phyloP scores from a whole-genome alignment of 2,888 invertebrate genomes.

The Agrotis clavis region DNA sequence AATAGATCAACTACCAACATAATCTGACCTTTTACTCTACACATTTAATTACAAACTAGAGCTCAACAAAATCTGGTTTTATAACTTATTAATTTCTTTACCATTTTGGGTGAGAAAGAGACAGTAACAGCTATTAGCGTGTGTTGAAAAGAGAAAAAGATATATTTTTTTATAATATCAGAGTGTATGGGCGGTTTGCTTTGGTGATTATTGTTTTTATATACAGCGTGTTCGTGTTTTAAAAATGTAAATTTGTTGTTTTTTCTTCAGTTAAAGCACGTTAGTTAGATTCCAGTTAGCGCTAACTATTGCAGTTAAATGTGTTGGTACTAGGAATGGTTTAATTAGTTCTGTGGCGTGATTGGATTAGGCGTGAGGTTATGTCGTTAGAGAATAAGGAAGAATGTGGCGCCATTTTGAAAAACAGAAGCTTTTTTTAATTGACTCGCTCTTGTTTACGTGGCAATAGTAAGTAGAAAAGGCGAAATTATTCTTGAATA shows the following conservation, averaged over 20 bases:
- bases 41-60: constrained; percentile 2
- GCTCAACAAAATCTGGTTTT: constrained; percentile 71
- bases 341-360: constrained; percentile 28
- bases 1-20: constrained; percentile 50
- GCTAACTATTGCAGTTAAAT: constrained; percentile 18
- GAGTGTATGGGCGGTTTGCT: constrained; percentile 80
- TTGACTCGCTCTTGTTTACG: too few species aligned
- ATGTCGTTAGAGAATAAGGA: background rate
- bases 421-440: background rate
- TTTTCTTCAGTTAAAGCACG: constrained; percentile 11
- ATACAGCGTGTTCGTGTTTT: constrained; percentile 72
- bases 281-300: constrained; percentile 24
- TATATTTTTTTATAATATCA: constrained; percentile 73
- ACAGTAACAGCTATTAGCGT: constrained; percentile 74
- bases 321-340: constrained; percentile 31
- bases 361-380: background rate
- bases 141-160: constrained; percentile 73
- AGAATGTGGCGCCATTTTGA: constrained; percentile 1
- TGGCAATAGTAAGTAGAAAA: too few species aligned
- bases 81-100: constrained; percentile 81
- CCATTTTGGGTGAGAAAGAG: constrained; percentile 73
- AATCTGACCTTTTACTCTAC: background rate
- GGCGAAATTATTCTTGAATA: too few species aligned
- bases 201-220: constrained; percentile 80
- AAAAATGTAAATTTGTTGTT: constrained; percentile 23